Evolutionary conservation across 2,797 vertebrate species (phyloP).

Genomic region (Anniella stebbinsi): DNA sequence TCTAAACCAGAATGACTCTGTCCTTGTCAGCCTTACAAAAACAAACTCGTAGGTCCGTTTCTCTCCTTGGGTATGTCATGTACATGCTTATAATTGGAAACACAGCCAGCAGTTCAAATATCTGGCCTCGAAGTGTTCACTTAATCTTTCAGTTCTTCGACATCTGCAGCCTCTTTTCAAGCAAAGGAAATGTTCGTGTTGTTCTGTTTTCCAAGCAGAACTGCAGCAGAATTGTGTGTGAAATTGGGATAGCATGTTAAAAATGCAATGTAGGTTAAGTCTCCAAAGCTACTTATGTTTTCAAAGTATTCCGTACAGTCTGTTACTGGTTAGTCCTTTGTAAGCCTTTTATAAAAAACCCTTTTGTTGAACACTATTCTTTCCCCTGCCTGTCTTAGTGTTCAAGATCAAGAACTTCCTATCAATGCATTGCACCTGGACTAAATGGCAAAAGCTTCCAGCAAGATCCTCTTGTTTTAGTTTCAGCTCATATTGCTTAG

Average conservation of each 20-base stretch:
- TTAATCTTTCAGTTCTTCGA: constrained; percentile 32
- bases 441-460: background rate
- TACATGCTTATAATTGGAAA: constrained; percentile 56
- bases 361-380: background rate
- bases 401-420: background rate
- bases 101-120: constrained; percentile 56
- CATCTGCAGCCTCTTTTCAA: constrained; percentile 8
- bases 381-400: background rate
- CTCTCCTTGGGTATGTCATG: background rate
- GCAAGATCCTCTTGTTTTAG: background rate
- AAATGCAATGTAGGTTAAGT: background rate
- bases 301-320: background rate
- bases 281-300: background rate
- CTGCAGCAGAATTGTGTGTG: background rate
- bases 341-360: background rate
- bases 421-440: background rate
- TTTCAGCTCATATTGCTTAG: background rate
- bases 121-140: constrained; percentile 36
- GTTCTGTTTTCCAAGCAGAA: constrained; percentile 1
- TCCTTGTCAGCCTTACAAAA: constrained; percentile 47
- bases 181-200: constrained; percentile 6
- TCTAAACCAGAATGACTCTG: constrained; percentile 35
- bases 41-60: constrained; percentile 12
- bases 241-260: constrained; percentile 13
- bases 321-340: background rate